Evolutionary conservation across 2,113 vertebrate genomes (phyloP), one percentile per base, ranked within the genome.

Genomic region (Australoheros scitulus): DNA sequence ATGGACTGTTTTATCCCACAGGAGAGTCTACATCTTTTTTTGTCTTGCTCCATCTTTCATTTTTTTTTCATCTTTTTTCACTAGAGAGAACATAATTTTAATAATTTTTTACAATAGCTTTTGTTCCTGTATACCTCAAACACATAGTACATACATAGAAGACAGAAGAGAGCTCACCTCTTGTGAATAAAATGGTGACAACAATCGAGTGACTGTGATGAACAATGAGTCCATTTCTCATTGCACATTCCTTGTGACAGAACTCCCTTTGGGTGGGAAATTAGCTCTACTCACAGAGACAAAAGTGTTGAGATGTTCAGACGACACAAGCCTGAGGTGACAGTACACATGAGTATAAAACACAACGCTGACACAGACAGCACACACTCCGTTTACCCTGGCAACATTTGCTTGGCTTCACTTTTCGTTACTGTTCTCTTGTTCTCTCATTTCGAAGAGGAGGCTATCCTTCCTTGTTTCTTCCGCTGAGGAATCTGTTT

Each of bases 1-100:
- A 92, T 94, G 92, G 90, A 77, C 90, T 89, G 84, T 82, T 94
- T 91, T 70, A 81, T 92, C 82, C 64, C 47, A 20, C 72, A 79
- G 63, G 82, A 74, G 72, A 38, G 20, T 58, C 60, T 83, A n/a
- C 18, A 29, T 86, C 47, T 87, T 85, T 79, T 87, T 85, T 65
- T 36, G 13, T 80, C 47, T 24, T 4, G 57, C 50, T 50, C 82
- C 15, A 36, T 61, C 65, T 78, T 63, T 41, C 13, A 10, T 38
- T 38, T 58, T 11, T 17, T 55, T 38, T 11, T 11, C 17, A 36
- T 56, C 55, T 64, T 64, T 34, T 38, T 77, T 76, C 32, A 70
- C 15, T 24, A 61, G 55, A 34, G 18, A 72, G 4, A 57, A 58
- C 1, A 6, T n/a, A 47, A 65, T 68, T 61, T 61, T 3, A 60